These are phyloP conservation scores for Ciconia maguari DNA, from an alignment of 2,113 vertebrate species.

Conservation along the genomic window DNA sequence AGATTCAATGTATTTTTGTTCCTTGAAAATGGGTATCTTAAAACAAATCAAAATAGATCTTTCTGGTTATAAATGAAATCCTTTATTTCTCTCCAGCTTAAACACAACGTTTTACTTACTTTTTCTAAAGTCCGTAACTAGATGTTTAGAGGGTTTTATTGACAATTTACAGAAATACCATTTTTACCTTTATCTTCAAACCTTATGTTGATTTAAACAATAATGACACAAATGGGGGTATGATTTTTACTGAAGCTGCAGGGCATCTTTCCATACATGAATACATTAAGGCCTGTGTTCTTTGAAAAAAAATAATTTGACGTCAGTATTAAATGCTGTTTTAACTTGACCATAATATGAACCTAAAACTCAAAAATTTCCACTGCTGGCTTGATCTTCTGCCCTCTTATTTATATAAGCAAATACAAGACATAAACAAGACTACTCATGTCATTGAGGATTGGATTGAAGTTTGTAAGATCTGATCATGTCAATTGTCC, in stretches of 20 bases:
- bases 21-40: background rate
- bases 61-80: slow-evolving; percentile 13
- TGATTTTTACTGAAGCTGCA: slow-evolving; percentile 15
- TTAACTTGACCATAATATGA: background rate
- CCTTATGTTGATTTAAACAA: background rate
- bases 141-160: slow-evolving; percentile 32
- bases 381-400: background rate
- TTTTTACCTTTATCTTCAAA: background rate
- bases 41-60: slow-evolving; percentile 17
- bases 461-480: background rate
- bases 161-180: slow-evolving; percentile 4
- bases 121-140: slow-evolving; percentile 13
- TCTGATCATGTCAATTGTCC: background rate
- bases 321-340: background rate
- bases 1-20: background rate
- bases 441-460: background rate
- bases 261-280: background rate
- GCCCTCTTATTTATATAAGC: background rate
- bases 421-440: background rate
- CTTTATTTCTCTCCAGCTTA: slow-evolving; percentile 41
- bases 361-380: background rate
- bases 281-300: background rate
- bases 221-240: background rate
- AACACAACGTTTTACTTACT: slow-evolving; percentile 2
- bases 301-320: slow-evolving; percentile 6